Base-by-base conservation (phyloP, 2,113 vertebrate genomes). In the Loxodonta africana region DNA sequence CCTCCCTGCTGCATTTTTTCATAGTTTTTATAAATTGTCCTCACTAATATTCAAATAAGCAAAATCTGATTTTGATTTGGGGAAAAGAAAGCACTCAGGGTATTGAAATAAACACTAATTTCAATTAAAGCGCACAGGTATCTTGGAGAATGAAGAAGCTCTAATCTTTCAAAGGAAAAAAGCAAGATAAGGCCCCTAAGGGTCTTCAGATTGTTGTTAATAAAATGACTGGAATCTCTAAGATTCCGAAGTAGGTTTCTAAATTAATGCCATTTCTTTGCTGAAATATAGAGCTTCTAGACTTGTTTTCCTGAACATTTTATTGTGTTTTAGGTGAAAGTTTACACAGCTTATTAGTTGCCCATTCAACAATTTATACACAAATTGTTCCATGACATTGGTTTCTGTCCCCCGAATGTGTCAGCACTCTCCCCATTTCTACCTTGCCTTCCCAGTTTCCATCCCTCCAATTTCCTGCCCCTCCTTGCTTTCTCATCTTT, bases 41-140 rank as follows among this genome's bases (percentile, higher is more conserved):
- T 5, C 18, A 83, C 20, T 23, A 69, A 77, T 12, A 77, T 53
- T 71, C 41, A 69, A 82, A 41, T 46, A 76, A 15, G 17, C 15
- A 76, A 82, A 91, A 81, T 77, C 8, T 53, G 33, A 77, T 86
- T 46, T 94, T 86, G 11, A 82, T 53, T 90, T 97, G 15, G 23
- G 51, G 69, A 65, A 92, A 76, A 5, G 53, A 53, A 92, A 44
- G 33, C 3, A 69, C n/a, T 71, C 65, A 20, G 37, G 4, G 0
- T 12, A 65, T 18, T 74, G 44, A 90, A 93, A 73, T 87, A 87
- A 90, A 37, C 18, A 78, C 20, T 74, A 25, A 87, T 78, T 95
- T 74, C 69, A 90, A 83, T 25, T 73, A 28, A 51, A 73, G 65
- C 8, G 10, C 46, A 63, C 4, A 86, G 9, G 8, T 46, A 28